Evolutionary conservation across 2,113 vertebrate species (phyloP).

Genomic region (Sinocyclocheilus grahami): DNA sequence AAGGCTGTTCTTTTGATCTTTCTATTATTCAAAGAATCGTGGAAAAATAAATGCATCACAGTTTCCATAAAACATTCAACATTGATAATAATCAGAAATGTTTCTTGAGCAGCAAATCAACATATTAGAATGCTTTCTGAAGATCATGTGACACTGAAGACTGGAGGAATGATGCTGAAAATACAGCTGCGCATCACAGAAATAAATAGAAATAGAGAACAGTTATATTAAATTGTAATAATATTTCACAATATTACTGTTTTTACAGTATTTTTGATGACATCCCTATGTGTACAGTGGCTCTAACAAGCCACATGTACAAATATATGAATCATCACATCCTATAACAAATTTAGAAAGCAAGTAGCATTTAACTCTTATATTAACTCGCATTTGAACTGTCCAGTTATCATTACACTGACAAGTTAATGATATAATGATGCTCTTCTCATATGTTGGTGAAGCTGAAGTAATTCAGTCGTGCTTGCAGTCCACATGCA

Average conservation of each 20-base stretch:
- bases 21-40: no score
- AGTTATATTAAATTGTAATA: background rate
- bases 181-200: background rate
- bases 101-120: no score
- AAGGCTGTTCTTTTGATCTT: background rate
- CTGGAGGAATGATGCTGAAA: no score
- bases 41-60: no score
- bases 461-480: slow-evolving; percentile 68
- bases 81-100: no score
- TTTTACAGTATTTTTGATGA: background rate
- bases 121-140: no score
- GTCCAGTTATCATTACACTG: slow-evolving; percentile 44
- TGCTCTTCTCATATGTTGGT: slow-evolving; percentile 68
- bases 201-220: background rate
- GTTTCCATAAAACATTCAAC: no score
- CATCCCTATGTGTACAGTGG: background rate
- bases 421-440: slow-evolving; percentile 74
- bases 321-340: background rate
- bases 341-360: background rate
- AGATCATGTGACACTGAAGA: no score
- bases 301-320: background rate
- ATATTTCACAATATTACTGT: background rate
- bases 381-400: background rate
- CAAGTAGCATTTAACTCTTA: background rate
- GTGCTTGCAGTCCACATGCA: slow-evolving; percentile 64